phyloP scores from a whole-genome alignment of 1,140 invertebrate species.

The Drosophila pallidifrons region DNA sequence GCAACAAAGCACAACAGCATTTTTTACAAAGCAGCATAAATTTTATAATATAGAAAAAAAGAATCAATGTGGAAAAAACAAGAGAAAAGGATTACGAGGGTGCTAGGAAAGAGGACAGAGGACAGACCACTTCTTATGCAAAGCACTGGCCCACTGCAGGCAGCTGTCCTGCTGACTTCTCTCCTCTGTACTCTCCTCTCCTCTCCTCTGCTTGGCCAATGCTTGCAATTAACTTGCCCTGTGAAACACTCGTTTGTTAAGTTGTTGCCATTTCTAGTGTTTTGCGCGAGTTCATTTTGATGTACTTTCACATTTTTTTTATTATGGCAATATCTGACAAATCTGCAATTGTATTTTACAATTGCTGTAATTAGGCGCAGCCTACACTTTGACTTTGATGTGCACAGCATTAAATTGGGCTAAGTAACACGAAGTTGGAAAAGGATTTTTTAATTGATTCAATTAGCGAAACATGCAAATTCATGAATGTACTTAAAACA shows the following conservation, averaged over 20 bases:
- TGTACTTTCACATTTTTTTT: conserved; percentile 25
- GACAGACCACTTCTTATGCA: conserved; percentile 53
- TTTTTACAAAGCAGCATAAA: conserved; percentile 56
- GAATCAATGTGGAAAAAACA: conserved; percentile 40
- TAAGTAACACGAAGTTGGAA: conserved; percentile 21
- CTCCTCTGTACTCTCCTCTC: background rate
- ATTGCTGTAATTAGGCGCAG: conserved; percentile 50
- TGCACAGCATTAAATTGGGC: conserved; percentile 38
- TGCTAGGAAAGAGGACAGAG: conserved; percentile 16
- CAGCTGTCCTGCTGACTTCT: background rate
- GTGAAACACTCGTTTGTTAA: conserved; percentile 42
- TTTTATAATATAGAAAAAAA: conserved; percentile 57
- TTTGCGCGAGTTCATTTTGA: conserved; percentile 53
- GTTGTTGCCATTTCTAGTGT: conserved; percentile 54
- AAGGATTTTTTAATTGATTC: too few relatives aligned
- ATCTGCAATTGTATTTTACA: conserved; percentile 23
- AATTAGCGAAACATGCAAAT: too few relatives aligned
- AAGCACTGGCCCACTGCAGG: conserved; percentile 40
- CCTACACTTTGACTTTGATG: conserved; percentile 39
- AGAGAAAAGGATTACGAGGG: conserved; percentile 45
- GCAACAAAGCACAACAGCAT: conserved; percentile 49
- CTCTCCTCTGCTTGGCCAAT: background rate
- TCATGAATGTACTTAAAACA: too few relatives aligned
- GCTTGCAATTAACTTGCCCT: conserved; percentile 51
- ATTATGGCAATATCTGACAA: conserved; percentile 10